Evolutionary conservation across 2,113 vertebrate species (phyloP), one percentile per base, ranked within the genome.

Genomic region (Oenanthe melanoleuca): DNA sequence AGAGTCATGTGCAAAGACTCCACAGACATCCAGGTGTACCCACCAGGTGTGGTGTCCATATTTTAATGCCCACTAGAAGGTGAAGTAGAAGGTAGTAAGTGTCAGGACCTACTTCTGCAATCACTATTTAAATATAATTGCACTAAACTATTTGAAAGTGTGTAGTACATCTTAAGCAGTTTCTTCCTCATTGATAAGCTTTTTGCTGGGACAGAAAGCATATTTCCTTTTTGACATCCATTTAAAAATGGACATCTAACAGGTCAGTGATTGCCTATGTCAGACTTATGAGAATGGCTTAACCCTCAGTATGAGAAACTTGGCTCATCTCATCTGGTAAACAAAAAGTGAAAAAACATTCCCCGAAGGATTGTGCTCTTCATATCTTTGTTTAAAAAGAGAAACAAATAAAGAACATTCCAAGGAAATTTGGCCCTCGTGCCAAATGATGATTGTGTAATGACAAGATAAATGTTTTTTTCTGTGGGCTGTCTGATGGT

Each of bases 21-120:
- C 61, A 5, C 44, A 38, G 79, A 18, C 15, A 55, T 50, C 42
- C n/a, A 45, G 8, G 10, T 53, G 3, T 63, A 56, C 29, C 65
- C 40, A 37, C 34, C 34, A 37, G 5, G 1, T 29, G 20, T 0
- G 0, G 5, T 49, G 5, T 50, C 23, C 49, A 12, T 4, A 42
- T 75, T 93, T 66, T 37, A 49, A 40, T 73, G 12, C 25, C 11
- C 1, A 0, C 12, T n/a, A 86, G 38, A 88, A 66, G 8, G 17
- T 31, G 7, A 88, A 88, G 24, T 49, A 21, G 42, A 70, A 89
- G 25, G 21, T 37, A 67, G 10, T 42, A 65, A 74, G 28, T n/a
- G 16, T 81, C 38, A 53, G 57, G 60, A 37, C 24, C 17, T 65
- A 22, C 44, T 80, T 92, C 23, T 70, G 17, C 52, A 88, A 22